Evolutionary conservation across 2,113 vertebrate species (phyloP), one percentile per base, ranked within the genome.

Genomic region (Oenanthe melanoleuca): DNA sequence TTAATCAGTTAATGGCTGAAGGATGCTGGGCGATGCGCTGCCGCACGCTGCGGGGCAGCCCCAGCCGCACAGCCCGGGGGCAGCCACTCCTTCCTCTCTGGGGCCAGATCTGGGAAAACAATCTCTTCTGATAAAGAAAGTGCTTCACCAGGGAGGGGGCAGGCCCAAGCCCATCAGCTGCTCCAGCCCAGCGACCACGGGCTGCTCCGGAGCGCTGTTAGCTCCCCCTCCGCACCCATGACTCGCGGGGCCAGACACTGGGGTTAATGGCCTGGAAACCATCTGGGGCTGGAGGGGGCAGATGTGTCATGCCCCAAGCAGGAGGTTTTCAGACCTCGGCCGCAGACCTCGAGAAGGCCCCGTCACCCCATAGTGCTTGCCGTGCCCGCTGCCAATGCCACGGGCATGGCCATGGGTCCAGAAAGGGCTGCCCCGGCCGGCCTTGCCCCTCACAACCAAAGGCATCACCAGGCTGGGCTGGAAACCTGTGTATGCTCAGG

Each of bases 1-100:
- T 95, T 97, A 97, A 97, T 97, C 95, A 97, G 95, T 89, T 96
- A 95, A 97, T 96, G 96, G 93, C 80, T 92, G 71, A 52, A 90
- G 55, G 87, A 91, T 88, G 91, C 84, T 64, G 33, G 72, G 83
- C 2, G 3, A 89, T 86, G 73, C 3, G 47, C 79, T 86, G 72
- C 83, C 2, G 26, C 63, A n/a, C 5, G 91, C 86, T 21, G 6
- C 2, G 3, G 85, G 93, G 82, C 83, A 93, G 81, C 72, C 64
- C 44, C 72, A 70, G 73, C 88, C 23, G 2, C 49, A 55, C 80
- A 50, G 89, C 74, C 84, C 44, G 4, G 1, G 89, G 88, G 75
- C 91, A 91, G 86, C 86, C 86, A 44, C 86, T 94, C 91, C 89
- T 92, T 92, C 73, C 64, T 44, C 13, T 1, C 28, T 50, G 29